Evolutionary conservation across 1,140 invertebrate species (phyloP).

Genomic region (Pseudomyrmex sp.): DNA sequence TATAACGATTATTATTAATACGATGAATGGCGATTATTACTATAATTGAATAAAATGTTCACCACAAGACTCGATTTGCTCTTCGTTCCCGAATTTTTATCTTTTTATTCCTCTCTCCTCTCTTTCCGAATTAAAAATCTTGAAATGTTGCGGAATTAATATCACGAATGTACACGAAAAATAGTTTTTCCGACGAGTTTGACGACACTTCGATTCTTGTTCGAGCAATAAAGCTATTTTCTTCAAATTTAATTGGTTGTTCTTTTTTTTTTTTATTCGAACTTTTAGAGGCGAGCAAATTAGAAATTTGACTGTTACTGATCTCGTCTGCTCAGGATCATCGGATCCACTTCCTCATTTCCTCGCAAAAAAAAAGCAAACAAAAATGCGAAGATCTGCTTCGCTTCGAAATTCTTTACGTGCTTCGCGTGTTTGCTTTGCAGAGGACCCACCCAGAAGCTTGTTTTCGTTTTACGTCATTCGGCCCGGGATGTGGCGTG

Average conservation of each 20-base stretch:
- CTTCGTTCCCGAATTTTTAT: neutral
- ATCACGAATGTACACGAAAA: too few species aligned
- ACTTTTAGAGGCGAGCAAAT: neutral
- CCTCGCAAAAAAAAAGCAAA: slow-evolving; percentile 20
- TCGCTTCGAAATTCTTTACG: slow-evolving; percentile 19
- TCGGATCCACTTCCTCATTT: neutral
- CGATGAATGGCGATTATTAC: slow-evolving; percentile 75
- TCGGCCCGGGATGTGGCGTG: slow-evolving; percentile 6
- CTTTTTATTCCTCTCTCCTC: neutral
- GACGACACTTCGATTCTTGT: too few species aligned
- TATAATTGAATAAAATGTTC: slow-evolving; percentile 83
- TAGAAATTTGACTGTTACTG: neutral
- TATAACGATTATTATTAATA: slow-evolving; percentile 58
- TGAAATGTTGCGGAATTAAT: too few species aligned
- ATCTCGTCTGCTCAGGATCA: neutral
- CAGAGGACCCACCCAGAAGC: neutral
- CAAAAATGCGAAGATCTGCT: slow-evolving; percentile 12
- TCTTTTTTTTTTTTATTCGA: neutral
- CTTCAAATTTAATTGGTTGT: neutral
- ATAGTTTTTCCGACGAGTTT: too few species aligned
- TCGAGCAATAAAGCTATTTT: too few species aligned
- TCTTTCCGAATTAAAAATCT: too few species aligned
- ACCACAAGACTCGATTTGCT: slow-evolving; percentile 70
- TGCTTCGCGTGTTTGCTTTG: neutral
- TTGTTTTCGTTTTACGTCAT: slow-evolving; percentile 45